Conservation (phyloP, 1,140 invertebrate species). For the Branchinecta lynchi region DNA sequence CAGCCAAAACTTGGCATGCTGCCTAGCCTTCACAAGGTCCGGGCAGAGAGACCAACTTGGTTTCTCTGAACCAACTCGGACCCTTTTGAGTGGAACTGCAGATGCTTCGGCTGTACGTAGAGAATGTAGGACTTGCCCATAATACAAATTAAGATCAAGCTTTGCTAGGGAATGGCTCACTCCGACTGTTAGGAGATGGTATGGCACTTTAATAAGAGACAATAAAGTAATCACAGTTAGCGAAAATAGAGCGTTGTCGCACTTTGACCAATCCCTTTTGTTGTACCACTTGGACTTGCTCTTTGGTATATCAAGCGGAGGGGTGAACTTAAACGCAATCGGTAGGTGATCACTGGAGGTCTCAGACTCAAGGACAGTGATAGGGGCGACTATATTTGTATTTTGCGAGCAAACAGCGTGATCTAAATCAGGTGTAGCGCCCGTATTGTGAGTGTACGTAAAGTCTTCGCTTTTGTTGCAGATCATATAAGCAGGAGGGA, state of each 20-base stretch:
- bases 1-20: neutral
- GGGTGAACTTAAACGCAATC: constrained; percentile 1
- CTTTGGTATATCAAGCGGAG: constrained; percentile 9
- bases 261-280: constrained; percentile 1
- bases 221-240: constrained; percentile 7
- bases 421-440: constrained; percentile 9
- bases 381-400: neutral
- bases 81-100: constrained; percentile 10
- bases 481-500: constrained; percentile 10
- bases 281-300: neutral
- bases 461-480: constrained; percentile 11
- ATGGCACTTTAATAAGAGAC: constrained; percentile 11
- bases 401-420: constrained; percentile 2
- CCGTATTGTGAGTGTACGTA: neutral
- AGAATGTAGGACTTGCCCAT: constrained; percentile 9
- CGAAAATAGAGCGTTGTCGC: constrained; percentile 9
- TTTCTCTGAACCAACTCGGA: constrained; percentile 9
- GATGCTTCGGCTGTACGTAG: neutral
- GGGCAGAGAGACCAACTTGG: neutral
- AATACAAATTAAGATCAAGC: constrained; percentile 11
- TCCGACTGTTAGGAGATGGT: constrained; percentile 5
- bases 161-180: neutral
- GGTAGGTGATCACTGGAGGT: neutral
- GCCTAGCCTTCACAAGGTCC: constrained; percentile 10
- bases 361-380: neutral